These are phyloP conservation scores for Heliconius congener DNA, from an alignment of 1,140 invertebrate species.

Conservation along the genomic window DNA sequence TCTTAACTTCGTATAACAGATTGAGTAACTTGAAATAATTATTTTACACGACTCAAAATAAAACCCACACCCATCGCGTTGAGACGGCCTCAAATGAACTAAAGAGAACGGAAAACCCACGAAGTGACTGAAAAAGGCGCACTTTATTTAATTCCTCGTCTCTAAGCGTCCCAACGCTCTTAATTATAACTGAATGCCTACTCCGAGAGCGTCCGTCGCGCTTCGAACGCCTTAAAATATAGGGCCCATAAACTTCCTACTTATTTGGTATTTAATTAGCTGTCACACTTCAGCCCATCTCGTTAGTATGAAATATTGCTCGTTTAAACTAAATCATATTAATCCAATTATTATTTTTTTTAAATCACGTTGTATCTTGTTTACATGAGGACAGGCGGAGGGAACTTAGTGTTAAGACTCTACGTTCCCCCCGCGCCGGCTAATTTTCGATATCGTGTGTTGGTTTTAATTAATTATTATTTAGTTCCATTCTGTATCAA, in stretches of 20 bases:
- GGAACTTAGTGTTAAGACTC: no score
- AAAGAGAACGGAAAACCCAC: neutral
- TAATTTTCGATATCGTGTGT: no score
- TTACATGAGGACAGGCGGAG: no score
- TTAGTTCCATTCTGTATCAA: no score
- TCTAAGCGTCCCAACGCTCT: neutral
- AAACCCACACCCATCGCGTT: no score
- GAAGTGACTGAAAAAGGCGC: neutral
- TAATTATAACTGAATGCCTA: slow-evolving; percentile 33
- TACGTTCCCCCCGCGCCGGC: no score
- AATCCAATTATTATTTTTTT: neutral
- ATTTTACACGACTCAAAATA: no score
- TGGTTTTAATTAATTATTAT: no score
- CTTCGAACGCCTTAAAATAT: slow-evolving; percentile 33
- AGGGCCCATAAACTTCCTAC: slow-evolving; percentile 33
- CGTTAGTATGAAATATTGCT: slow-evolving; percentile 41
- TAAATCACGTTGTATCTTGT: no score
- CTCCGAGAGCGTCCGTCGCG: slow-evolving; percentile 11
- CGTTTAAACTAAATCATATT: slow-evolving; percentile 26
- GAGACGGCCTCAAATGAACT: neutral
- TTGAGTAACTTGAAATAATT: no score
- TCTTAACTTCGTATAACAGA: no score
- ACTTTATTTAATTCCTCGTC: neutral
- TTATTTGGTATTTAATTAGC: slow-evolving; percentile 42
- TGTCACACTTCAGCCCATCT: slow-evolving; percentile 40